phyloP scores from a whole-genome alignment of 1,140 invertebrate genomes.

The Aphelenchoides avenae region DNA sequence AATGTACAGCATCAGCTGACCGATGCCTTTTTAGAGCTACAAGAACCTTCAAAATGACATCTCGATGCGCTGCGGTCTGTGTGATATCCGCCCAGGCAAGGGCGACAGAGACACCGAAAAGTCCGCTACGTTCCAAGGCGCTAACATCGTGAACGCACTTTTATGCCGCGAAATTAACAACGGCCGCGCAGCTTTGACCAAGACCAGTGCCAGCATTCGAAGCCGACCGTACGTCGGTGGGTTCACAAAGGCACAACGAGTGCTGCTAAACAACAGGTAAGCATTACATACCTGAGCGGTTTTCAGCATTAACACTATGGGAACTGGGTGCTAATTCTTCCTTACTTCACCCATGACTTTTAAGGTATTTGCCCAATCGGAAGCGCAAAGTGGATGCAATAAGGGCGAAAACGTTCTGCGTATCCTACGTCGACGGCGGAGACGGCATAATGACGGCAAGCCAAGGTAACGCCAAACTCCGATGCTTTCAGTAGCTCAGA shows the following conservation, averaged over 20 bases:
- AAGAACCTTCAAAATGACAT: constrained; percentile 8
- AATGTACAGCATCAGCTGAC: too few relatives aligned
- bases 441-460: constrained; percentile 35
- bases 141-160: not conserved
- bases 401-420: constrained; percentile 45
- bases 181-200: not conserved
- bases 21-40: not conserved
- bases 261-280: constrained; percentile 10
- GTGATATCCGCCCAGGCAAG: not conserved
- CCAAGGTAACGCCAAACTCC: constrained; percentile 33
- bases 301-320: not conserved
- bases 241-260: constrained; percentile 5
- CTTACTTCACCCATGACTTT: constrained; percentile 7
- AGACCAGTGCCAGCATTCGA: not conserved
- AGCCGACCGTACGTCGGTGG: not conserved
- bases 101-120: not conserved
- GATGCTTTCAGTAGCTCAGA: not conserved
- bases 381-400: constrained; percentile 24
- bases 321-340: constrained; percentile 17
- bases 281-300: not conserved
- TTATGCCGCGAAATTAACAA: not conserved
- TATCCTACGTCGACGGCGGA: constrained; percentile 33
- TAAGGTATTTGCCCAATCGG: constrained; percentile 40
- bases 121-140: not conserved
- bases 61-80: not conserved